phyloP scores from a whole-genome alignment of 2,888 invertebrate genomes.

The Operophtera brumata region DNA sequence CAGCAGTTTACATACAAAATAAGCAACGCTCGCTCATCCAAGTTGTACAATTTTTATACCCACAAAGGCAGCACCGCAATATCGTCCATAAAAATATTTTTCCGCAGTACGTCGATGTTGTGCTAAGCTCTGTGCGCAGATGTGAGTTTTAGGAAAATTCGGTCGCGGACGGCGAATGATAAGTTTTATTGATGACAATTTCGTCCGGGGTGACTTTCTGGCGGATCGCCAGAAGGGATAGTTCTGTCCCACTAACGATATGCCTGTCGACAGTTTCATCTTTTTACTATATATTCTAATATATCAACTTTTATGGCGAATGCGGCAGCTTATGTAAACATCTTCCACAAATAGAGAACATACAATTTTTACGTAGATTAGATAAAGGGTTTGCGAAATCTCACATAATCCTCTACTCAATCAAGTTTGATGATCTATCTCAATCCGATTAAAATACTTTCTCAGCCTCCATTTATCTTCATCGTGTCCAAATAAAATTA shows the following conservation, averaged over 20 bases:
- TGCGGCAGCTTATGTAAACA: conserved; percentile 14
- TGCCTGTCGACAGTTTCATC: conserved; percentile 40
- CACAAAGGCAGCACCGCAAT: no score
- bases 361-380: not conserved
- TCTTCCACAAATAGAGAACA: not conserved
- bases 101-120: conserved; percentile 32
- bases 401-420: conserved; percentile 1
- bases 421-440: conserved; percentile 1
- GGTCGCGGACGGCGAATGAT: conserved; percentile 47
- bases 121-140: conserved; percentile 41
- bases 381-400: not conserved
- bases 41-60: no score
- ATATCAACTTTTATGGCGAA: conserved; percentile 27
- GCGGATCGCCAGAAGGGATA: conserved; percentile 56
- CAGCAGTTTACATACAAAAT: no score
- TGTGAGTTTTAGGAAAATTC: conserved; percentile 47
- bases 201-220: conserved; percentile 50
- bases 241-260: conserved; percentile 53
- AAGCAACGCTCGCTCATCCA: no score
- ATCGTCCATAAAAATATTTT: conserved; percentile 17
- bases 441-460: not conserved
- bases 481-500: conserved; percentile 20
- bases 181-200: conserved; percentile 67
- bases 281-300: conserved; percentile 27
- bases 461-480: conserved; percentile 1